Base-by-base conservation (phyloP, 2,113 vertebrate species). In the Gavialis gangeticus region DNA sequence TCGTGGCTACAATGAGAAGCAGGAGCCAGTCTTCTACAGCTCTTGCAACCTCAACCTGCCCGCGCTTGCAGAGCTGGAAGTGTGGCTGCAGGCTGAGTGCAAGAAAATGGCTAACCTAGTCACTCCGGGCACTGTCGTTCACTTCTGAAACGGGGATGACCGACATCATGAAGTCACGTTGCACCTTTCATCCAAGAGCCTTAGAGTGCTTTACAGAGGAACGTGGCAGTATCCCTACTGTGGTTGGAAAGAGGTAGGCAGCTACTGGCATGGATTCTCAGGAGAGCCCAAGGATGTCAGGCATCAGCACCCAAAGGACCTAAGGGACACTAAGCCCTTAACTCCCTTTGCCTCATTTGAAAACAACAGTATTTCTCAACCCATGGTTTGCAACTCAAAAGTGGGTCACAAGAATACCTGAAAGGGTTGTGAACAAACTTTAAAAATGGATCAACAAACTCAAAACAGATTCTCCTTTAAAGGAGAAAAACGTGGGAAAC, bases 1-100 rank as follows among this genome's bases (percentile, higher is more conserved):
- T 0, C 0, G 2, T 1, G 2, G n/a, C 25, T 22, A 9, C 0
- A 58, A 55, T 60, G 55, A 75, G 46, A 25, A 80, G 10, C 2
- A 67, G 46, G 46, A 9, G 46, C 84, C 59, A 4, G 15, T 21
- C 73, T 8, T 54, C 79, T n/a, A 5, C 15, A 7, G 67, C 0
- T 2, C 46, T 73, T 46, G 30, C 24, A 46, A 73, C 6, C 12
- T 37, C 46, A 22, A 22, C 24, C 34, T 37, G 34, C 18, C 19
- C 6, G 67, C 12, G 5, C 19, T 0, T 3, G 54, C 34, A 84
- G 60, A 66, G 18, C 0, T 24, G 21, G 60, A 86, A 91, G 89
- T 59, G 5, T 9, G 2, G 73, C 76, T 11, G 21, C 3, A 55
- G 84, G 34, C 12, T 17, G 2, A 13, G 64, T 8, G 30, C 30